phyloP scores from a whole-genome alignment of 2,888 invertebrate genomes.

The Athripsodes cinereus region DNA sequence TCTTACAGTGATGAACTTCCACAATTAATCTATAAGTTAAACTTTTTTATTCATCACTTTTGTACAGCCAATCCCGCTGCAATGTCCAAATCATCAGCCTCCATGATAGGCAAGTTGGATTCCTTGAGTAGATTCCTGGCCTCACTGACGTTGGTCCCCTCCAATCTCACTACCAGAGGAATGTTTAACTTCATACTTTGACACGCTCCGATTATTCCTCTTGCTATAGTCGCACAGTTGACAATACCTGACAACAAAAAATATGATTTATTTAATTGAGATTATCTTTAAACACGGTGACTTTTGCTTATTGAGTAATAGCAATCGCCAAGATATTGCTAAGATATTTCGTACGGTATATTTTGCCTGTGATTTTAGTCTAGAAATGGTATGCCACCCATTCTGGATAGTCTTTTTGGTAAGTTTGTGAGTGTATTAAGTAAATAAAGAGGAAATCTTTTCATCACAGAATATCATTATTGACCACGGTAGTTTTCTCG shows the following conservation, averaged over 20 bases:
- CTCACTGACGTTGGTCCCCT: slow-evolving; percentile 87
- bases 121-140: slow-evolving; percentile 78
- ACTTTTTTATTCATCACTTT: background rate
- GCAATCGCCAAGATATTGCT: no score
- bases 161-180: slow-evolving; percentile 89
- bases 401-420: no score
- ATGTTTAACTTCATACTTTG: slow-evolving; percentile 71
- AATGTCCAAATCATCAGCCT: slow-evolving; percentile 83
- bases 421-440: no score
- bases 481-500: no score
- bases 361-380: no score
- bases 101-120: slow-evolving; percentile 77
- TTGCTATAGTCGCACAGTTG: slow-evolving; percentile 95
- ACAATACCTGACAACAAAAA: slow-evolving; percentile 78
- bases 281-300: no score
- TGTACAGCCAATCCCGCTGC: slow-evolving; percentile 84
- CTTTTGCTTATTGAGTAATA: no score
- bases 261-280: background rate
- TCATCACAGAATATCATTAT: no score
- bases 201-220: slow-evolving; percentile 87
- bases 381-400: no score
- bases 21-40: background rate
- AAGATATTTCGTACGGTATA: no score
- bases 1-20: no score
- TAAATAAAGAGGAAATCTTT: no score